phyloP scores from a whole-genome alignment of 1,140 invertebrate species.

The Sycophila sp. region DNA sequence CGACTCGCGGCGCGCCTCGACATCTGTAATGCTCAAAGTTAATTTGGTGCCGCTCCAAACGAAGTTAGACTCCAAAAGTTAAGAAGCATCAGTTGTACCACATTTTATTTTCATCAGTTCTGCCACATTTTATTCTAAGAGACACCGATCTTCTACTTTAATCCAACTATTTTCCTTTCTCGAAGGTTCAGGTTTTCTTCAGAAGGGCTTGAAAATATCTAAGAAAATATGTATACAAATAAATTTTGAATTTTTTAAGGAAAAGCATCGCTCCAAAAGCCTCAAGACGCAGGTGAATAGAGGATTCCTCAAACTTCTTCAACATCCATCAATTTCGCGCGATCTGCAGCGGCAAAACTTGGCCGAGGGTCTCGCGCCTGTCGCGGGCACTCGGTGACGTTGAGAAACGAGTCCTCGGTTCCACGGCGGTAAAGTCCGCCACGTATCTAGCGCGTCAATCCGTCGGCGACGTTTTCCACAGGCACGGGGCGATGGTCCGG shows the following conservation, averaged over 20 bases:
- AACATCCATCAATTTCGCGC: constrained; percentile 6
- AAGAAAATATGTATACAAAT: too few species aligned
- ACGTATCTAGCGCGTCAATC: constrained; percentile 24
- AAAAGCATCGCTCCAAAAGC: not conserved
- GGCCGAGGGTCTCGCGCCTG: not conserved
- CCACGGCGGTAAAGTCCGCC: constrained; percentile 38
- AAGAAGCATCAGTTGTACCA: constrained; percentile 5
- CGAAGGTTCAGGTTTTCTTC: too few species aligned
- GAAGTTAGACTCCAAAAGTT: constrained; percentile 9
- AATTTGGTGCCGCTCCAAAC: constrained; percentile 50
- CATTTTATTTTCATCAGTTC: too few species aligned
- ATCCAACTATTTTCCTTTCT: too few species aligned
- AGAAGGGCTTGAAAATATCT: too few species aligned
- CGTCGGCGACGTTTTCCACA: constrained; percentile 16
- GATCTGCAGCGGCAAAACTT: not conserved
- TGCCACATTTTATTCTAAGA: too few species aligned
- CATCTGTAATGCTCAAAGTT: constrained; percentile 62
- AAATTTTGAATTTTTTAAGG: too few species aligned
- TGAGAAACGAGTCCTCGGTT: constrained; percentile 48
- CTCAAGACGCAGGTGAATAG: not conserved
- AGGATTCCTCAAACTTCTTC: too few species aligned
- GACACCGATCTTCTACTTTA: too few species aligned
- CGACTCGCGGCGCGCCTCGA: constrained; percentile 53
- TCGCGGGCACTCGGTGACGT: constrained; percentile 28
- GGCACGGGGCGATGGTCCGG: not conserved